Evolutionary conservation across 2,113 vertebrate genomes (phyloP).

Genomic region (Mesocricetus auratus): DNA sequence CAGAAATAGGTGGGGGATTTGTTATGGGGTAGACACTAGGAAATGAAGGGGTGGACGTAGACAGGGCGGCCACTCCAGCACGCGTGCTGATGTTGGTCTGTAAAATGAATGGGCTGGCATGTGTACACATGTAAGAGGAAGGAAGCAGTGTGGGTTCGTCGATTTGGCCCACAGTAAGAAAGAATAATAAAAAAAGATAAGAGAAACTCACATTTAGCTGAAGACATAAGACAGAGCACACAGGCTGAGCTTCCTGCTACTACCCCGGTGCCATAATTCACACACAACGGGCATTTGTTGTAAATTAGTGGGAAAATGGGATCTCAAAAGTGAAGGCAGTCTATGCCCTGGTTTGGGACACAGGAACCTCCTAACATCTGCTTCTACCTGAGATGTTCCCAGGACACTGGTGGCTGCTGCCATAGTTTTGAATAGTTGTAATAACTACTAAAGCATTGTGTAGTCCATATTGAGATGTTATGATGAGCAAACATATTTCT

Average conservation of each 20-base stretch:
- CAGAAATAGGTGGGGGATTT: not conserved
- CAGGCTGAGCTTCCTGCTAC: not conserved
- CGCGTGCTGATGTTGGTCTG: not conserved
- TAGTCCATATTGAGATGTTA: not conserved
- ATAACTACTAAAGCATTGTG: not conserved
- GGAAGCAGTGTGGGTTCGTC: not conserved
- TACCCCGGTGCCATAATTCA: not conserved
- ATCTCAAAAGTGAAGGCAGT: not conserved
- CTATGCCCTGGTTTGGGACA: not conserved
- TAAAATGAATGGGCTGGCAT: not conserved
- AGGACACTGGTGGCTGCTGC: conserved; percentile 14
- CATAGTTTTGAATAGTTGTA: not conserved
- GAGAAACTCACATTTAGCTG: not conserved
- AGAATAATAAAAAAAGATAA: not conserved
- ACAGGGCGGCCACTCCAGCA: accelerated
- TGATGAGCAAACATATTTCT: conserved; percentile 15
- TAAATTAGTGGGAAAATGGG: not conserved
- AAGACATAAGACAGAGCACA: not conserved
- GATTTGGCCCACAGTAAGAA: not conserved
- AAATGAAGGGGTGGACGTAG: not conserved
- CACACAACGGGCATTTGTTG: not conserved
- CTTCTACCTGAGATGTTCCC: not conserved
- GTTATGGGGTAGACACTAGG: not conserved
- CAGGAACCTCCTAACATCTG: not conserved
- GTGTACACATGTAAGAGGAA: not conserved